Evolutionary conservation across 2,113 vertebrate genomes (phyloP).

Genomic region (Chroicocephalus ridibundus): DNA sequence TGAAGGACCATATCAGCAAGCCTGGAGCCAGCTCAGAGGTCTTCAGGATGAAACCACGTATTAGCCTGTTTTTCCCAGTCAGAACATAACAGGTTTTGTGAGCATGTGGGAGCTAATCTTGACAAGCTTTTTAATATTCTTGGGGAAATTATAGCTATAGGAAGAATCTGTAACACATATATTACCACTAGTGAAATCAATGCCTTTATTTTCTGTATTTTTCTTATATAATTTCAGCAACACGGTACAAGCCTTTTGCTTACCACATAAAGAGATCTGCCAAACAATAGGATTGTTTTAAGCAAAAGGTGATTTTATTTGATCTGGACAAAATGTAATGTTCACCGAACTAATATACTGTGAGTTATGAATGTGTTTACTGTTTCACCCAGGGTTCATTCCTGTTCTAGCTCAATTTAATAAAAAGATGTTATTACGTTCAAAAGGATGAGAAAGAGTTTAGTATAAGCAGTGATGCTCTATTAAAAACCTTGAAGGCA

Average conservation of each 20-base stretch:
- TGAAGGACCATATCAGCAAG: not conserved
- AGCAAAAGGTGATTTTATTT: not conserved
- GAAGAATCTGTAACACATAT: not conserved
- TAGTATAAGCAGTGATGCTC: not conserved
- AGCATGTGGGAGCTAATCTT: not conserved
- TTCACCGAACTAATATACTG: not conserved
- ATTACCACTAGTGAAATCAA: not conserved
- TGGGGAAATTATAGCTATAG: not conserved
- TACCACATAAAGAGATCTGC: not conserved
- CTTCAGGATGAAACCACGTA: not conserved
- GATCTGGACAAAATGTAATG: not conserved
- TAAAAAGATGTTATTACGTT: not conserved
- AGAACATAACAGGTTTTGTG: not conserved
- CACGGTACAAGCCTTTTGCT: not conserved
- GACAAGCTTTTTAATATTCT: not conserved
- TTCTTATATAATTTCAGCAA: not conserved
- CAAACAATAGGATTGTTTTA: not conserved
- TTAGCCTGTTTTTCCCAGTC: not conserved
- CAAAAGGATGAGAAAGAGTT: not conserved
- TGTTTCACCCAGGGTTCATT: not conserved
- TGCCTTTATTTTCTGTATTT: not conserved
- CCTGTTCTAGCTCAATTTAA: not conserved
- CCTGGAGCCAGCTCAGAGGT: not conserved
- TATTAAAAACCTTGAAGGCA: not conserved
- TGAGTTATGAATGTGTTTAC: not conserved